Percentiles rank a stretch among this genome's conserved stretches.
Evolutionary conservation across 2,888 invertebrate species (phyloP).

Genomic region (Neelides folsomi): DNA sequence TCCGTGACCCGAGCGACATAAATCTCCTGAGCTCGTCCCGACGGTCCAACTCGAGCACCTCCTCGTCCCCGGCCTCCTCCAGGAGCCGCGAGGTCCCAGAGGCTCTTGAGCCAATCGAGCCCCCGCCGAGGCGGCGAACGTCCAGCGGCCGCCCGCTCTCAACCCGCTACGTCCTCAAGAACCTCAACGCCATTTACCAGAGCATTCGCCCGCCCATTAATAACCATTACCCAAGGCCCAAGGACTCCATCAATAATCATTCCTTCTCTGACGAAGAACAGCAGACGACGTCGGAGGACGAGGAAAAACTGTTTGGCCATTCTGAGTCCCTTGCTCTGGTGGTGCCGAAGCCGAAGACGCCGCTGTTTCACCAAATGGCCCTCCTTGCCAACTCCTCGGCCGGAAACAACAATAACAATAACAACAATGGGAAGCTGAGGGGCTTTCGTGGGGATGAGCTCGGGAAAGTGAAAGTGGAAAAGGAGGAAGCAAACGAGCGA

Average conservation of each 20-base stretch:
- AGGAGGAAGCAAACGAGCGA: neutral
- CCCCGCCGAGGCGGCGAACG: neutral
- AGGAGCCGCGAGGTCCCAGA: neutral
- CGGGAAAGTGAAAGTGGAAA: neutral
- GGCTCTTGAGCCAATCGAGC: neutral
- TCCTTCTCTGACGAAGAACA: no score
- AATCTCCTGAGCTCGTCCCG: constrained; percentile 32
- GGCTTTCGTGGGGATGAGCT: neutral
- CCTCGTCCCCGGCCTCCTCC: constrained; percentile 7
- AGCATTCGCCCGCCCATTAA: constrained; percentile 20
- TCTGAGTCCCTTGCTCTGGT: neutral
- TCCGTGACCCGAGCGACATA: constrained; percentile 33
- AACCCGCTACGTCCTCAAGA: constrained; percentile 29
- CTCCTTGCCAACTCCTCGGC: neutral
- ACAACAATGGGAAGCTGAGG: neutral
- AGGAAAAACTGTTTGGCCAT: neutral
- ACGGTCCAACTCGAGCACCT: constrained; percentile 3
- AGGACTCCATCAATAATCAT: no score
- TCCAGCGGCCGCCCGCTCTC: constrained; percentile 14
- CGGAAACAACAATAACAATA: constrained; percentile 2
- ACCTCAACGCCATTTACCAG: constrained; percentile 32
- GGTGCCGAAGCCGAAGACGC: no score
- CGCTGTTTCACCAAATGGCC: neutral
- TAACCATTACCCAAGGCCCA: constrained; percentile 1
- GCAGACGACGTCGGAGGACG: neutral